phyloP scores from a whole-genome alignment of 2,797 vertebrate genomes.

The Amazonetta brasiliensis region DNA sequence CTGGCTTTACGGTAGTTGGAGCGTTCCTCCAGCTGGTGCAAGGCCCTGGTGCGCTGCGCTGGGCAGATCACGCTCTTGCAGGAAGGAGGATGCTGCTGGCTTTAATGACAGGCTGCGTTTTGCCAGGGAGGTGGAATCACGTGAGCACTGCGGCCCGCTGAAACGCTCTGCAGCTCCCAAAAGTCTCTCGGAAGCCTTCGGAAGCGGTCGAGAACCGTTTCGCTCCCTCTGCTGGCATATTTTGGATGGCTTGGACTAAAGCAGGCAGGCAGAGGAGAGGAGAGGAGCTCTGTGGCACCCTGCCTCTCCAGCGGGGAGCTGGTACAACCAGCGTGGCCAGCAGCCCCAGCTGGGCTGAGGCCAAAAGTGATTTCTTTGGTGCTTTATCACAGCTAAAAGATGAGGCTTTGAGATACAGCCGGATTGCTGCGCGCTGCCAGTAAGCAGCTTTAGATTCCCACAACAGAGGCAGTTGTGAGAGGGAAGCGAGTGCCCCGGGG shows the following conservation, averaged over 20 bases:
- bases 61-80: neutral
- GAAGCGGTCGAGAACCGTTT: neutral
- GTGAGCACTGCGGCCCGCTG: neutral
- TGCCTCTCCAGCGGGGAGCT: no score
- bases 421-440: neutral
- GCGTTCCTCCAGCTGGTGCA: neutral
- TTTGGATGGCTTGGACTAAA: neutral
- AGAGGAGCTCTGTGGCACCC: neutral
- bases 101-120: conserved; percentile 12
- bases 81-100: neutral
- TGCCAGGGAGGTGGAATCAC: neutral
- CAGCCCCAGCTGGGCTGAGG: neutral
- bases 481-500: neutral
- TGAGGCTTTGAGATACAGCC: neutral
- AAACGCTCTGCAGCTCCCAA: neutral
- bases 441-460: conserved; percentile 43
- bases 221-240: conserved; percentile 35
- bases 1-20: neutral
- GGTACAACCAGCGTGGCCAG: neutral
- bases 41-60: neutral
- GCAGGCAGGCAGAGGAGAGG: neutral
- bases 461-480: neutral
- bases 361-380: neutral
- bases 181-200: neutral
- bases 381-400: neutral